Percentiles rank a stretch among this genome's conserved stretches.
These are phyloP conservation scores for Hipposideros armiger DNA, from an alignment of 2,113 vertebrate genomes.

Conservation along the genomic window DNA sequence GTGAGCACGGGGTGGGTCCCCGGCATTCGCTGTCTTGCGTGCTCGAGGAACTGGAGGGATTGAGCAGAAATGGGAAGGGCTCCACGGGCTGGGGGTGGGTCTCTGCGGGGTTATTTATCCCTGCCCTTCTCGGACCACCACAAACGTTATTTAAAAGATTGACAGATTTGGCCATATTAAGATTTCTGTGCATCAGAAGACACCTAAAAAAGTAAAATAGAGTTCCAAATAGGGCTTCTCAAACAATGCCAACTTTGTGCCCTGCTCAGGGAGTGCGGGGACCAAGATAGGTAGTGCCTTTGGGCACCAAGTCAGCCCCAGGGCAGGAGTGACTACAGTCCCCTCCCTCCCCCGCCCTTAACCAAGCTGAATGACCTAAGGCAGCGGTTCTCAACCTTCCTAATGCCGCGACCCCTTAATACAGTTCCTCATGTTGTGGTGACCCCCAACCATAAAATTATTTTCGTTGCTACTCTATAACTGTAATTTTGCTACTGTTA, in stretches of 20 bases:
- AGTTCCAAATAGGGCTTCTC: not conserved
- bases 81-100: rapidly evolving
- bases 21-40: rapidly evolving
- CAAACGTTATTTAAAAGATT: not conserved
- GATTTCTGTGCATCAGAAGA: conserved; percentile 21
- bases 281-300: not conserved
- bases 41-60: rapidly evolving
- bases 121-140: not conserved
- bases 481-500: too few relatives aligned
- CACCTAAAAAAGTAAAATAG: not conserved
- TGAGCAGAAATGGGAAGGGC: not conserved
- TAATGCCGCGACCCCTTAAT: too few relatives aligned
- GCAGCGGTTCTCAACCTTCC: too few relatives aligned
- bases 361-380: not conserved
- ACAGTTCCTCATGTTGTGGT: too few relatives aligned
- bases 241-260: not conserved
- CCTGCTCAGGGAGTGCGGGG: not conserved
- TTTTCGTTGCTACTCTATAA: too few relatives aligned
- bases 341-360: too few relatives aligned
- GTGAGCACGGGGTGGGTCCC: rapidly evolving
- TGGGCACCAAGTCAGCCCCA: not conserved
- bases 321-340: not conserved
- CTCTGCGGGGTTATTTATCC: not conserved
- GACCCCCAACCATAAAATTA: too few relatives aligned
- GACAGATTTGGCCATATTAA: conserved; percentile 14